phyloP scores from a whole-genome alignment of 2,797 vertebrate genomes.

The Lacerta agilis region DNA sequence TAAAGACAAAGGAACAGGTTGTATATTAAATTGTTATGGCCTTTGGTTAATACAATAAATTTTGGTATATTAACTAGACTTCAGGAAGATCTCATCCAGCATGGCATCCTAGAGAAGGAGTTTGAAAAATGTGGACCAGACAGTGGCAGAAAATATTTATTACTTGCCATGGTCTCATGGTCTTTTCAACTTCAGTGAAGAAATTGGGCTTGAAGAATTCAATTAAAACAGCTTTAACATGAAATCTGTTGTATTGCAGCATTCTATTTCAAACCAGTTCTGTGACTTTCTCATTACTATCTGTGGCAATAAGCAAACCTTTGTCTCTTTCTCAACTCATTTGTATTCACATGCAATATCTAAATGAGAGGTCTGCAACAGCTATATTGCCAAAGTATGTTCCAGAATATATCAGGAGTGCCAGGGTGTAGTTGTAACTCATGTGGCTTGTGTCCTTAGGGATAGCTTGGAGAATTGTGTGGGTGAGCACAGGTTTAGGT shows the following conservation, averaged over 20 bases:
- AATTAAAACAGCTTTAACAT: constrained; percentile 31
- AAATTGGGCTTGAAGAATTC: not conserved
- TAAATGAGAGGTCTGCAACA: not conserved
- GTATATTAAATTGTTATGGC: not conserved
- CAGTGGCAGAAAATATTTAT: not conserved
- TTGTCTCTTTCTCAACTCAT: not conserved
- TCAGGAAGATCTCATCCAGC: not conserved
- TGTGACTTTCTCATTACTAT: constrained; percentile 44
- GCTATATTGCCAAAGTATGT: not conserved
- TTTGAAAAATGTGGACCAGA: not conserved
- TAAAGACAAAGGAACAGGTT: not conserved
- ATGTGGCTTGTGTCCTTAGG: not conserved
- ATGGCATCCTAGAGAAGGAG: not conserved
- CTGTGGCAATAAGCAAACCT: constrained; percentile 20
- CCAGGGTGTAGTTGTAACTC: not conserved
- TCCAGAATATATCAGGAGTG: not conserved
- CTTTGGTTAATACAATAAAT: too few relatives aligned
- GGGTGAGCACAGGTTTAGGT: too few relatives aligned
- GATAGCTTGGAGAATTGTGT: too few relatives aligned
- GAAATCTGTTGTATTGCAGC: constrained; percentile 39
- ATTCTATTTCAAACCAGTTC: constrained; percentile 51
- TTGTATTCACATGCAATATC: not conserved
- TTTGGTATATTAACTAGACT: not conserved
- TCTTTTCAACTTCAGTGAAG: not conserved
- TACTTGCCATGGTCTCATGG: not conserved